Evolutionary conservation across 2,888 invertebrate genomes (phyloP).

Genomic region (Ariolimax columbianus): DNA sequence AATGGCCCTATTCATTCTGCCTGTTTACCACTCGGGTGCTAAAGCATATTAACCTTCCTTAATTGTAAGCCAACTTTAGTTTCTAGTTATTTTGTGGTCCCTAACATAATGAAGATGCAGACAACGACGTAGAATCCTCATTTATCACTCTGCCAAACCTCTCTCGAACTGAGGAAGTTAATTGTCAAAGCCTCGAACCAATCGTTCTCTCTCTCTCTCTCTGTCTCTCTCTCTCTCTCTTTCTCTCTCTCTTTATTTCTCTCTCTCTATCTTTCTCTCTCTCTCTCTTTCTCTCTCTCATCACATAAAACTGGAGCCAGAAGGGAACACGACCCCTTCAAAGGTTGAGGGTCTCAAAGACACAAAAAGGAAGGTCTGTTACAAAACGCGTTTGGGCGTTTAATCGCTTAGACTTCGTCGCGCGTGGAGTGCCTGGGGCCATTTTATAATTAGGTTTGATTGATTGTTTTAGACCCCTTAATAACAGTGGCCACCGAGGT

Average conservation of each 20-base stretch:
- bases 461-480: slow-evolving; percentile 27
- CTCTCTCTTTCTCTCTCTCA: not conserved
- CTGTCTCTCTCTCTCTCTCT: slow-evolving; percentile 8
- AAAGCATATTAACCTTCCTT: too few relatives aligned
- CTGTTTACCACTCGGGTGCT: too few relatives aligned
- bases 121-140: too few relatives aligned
- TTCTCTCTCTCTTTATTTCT: not conserved
- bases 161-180: not conserved
- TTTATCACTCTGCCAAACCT: too few relatives aligned
- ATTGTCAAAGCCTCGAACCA: not conserved
- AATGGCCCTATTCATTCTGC: too few relatives aligned
- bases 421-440: not conserved
- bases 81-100: too few relatives aligned
- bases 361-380: not conserved
- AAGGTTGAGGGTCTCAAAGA: not conserved
- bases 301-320: not conserved
- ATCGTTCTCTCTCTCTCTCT: not conserved
- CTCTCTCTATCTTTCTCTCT: not conserved
- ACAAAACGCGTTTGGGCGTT: not conserved
- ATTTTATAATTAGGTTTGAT: slow-evolving; percentile 35
- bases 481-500: not conserved
- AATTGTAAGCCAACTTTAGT: too few relatives aligned
- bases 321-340: not conserved
- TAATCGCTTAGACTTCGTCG: not conserved
- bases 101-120: too few relatives aligned